Evolutionary conservation across 2,113 vertebrate species (phyloP).

Genomic region (Dascyllus trimaculatus): DNA sequence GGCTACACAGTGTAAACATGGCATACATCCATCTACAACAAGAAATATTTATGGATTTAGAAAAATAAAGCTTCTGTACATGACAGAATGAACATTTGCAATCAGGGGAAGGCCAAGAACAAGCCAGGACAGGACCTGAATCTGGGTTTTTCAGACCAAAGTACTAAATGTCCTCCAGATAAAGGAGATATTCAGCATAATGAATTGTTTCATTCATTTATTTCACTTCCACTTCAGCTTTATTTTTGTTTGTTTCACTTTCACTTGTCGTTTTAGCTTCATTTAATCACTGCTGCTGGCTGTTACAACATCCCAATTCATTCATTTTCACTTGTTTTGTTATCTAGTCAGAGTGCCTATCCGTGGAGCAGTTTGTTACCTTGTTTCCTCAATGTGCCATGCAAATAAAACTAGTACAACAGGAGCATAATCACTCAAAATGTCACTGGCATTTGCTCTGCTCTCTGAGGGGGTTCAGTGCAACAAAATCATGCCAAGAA

Average conservation of each 20-base stretch:
- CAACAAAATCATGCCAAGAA: conserved; percentile 12
- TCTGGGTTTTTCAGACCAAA: too few species aligned
- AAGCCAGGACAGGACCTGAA: too few species aligned
- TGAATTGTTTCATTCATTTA: neutral
- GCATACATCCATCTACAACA: too few species aligned
- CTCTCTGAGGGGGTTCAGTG: conserved; percentile 7
- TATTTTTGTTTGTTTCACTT: neutral
- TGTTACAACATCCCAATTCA: neutral
- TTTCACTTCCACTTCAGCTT: neutral
- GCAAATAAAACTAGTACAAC: conserved; percentile 9
- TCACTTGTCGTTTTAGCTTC: neutral
- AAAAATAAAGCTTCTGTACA: too few species aligned
- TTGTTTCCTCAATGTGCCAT: neutral
- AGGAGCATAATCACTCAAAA: conserved; percentile 4
- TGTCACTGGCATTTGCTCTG: conserved; percentile 9
- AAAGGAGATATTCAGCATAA: neutral
- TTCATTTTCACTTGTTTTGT: neutral
- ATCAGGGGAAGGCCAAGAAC: too few species aligned
- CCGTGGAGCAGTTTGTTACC: neutral
- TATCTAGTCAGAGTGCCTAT: neutral
- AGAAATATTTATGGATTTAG: too few species aligned
- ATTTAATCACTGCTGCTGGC: neutral
- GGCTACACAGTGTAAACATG: too few species aligned
- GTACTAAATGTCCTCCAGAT: neutral
- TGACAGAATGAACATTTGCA: too few species aligned